Base-by-base conservation (phyloP, 2,113 vertebrate species). In the Nothocercus julius region DNA sequence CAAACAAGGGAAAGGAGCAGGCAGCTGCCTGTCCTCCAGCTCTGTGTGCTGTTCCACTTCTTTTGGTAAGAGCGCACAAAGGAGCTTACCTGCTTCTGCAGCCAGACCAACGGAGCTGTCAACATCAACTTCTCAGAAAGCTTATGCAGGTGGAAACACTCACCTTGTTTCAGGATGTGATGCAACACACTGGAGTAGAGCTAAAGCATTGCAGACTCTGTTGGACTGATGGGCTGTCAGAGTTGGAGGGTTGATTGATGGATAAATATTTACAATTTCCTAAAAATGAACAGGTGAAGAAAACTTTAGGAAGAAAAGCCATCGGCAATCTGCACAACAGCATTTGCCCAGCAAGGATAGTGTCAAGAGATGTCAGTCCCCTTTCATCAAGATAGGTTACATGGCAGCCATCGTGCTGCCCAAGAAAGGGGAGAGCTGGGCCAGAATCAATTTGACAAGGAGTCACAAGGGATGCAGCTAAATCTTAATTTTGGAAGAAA, bases 261-360 rank as follows among this genome's bases (percentile, higher is more conserved):
- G 99, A 92, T 99, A 99, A 97, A 99, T 99, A 98, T 99, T 99
- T 95, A 99, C 99, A 92, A 99, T 99, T 98, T 99, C 99, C 99
- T 99, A 85, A 81, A 80, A 76, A 75, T 74, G 89, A 92, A 36
- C 8, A 92, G 38, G 51, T 14, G 34, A 45, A 61, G 38, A 78
- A 63, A 88, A 59, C 40, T 82, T 89, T 90, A 64, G 78, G 24
- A 36, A 79, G 32, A 56, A 83, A 91, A 86, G 18, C 54, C 54
- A 44, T 5, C 47, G 85, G 42, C 76, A 79, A 73, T 30, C 15
- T 45, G 36, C 30, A 81, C 28, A 47, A 76, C 69, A 77, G 54
- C 40, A 74, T 4, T 34, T 62, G 47, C 16, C 62, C 32, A 44
- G 40, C 40, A 73, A 93, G 8, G 20, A 6, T 1, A 12, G 15